Evolutionary conservation across 2,888 invertebrate species (phyloP).

Genomic region (Oxytorus armatus): DNA sequence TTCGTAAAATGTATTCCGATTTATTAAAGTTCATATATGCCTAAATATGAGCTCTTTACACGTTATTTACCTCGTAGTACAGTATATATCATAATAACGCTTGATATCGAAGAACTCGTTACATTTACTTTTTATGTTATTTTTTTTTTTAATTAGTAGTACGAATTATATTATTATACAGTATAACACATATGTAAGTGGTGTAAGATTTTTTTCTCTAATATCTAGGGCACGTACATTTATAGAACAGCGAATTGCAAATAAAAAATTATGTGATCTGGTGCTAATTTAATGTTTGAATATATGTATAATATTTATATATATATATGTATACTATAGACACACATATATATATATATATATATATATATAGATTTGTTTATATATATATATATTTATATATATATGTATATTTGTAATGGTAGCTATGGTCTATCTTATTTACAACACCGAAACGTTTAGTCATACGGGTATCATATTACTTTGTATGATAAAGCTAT

Average conservation of each 20-base stretch:
- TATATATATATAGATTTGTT: conserved; percentile 39
- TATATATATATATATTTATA: conserved; percentile 51
- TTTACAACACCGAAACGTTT: conserved; percentile 80
- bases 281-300: conserved; percentile 75
- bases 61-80: conserved; percentile 72
- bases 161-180: conserved; percentile 80
- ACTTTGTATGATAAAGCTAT: conserved; percentile 60
- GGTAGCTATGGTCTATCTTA: conserved; percentile 75
- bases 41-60: conserved; percentile 84
- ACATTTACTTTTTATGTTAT: conserved; percentile 73
- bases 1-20: conserved; percentile 84
- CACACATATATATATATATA: conserved; percentile 38
- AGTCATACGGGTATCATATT: conserved; percentile 66
- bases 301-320: conserved; percentile 50
- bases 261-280: conserved; percentile 81
- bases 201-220: conserved; percentile 60
- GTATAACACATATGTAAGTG: conserved; percentile 71
- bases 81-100: conserved; percentile 74
- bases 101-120: conserved; percentile 82
- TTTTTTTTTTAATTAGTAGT: conserved; percentile 72
- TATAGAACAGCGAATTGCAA: conserved; percentile 82
- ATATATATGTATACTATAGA: conserved; percentile 54
- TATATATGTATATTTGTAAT: conserved; percentile 68
- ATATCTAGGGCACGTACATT: conserved; percentile 82
- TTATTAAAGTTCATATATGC: conserved; percentile 84